Conservation (phyloP, 1,140 invertebrate genomes). For the Drosophila saltans region DNA sequence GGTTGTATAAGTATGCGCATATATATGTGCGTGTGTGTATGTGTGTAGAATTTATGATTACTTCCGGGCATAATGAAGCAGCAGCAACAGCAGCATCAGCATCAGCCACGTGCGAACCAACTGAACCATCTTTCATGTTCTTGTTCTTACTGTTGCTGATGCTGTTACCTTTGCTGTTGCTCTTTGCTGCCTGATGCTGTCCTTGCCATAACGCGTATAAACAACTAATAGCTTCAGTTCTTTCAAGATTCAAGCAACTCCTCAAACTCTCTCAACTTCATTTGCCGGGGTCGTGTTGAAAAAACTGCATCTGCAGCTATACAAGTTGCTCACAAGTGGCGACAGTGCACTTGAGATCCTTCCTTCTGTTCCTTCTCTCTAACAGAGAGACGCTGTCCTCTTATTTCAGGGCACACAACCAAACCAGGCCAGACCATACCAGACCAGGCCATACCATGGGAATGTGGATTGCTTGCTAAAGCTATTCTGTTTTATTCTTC, state of each 20-base stretch:
- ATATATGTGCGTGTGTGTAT: not conserved
- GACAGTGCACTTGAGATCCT: conserved; percentile 20
- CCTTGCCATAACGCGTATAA: conserved; percentile 60
- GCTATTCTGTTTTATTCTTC: conserved; percentile 31
- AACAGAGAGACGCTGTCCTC: not conserved
- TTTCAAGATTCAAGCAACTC: conserved; percentile 47
- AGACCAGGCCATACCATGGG: conserved; percentile 9
- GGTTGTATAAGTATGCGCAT: not conserved
- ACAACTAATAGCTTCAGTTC: conserved; percentile 69
- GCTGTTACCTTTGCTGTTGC: conserved; percentile 36
- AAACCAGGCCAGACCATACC: too few relatives aligned
- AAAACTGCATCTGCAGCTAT: conserved; percentile 59
- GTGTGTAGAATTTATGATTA: conserved; percentile 77
- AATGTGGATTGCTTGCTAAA: conserved; percentile 5
- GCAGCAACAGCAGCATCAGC: not conserved
- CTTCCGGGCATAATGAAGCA: conserved; percentile 75
- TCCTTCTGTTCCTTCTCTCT: conserved; percentile 28
- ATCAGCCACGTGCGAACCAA: conserved; percentile 54
- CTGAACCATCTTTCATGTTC: conserved; percentile 31
- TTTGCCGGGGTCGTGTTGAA: conserved; percentile 40
- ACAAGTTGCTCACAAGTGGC: conserved; percentile 44
- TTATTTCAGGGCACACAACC: conserved; percentile 4
- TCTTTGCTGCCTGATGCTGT: conserved; percentile 20
- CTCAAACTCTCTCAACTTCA: conserved; percentile 35
- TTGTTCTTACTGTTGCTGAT: conserved; percentile 20